These are phyloP conservation scores for Nasua narica DNA, from an alignment of 2,797 vertebrate genomes.

Conservation along the genomic window DNA sequence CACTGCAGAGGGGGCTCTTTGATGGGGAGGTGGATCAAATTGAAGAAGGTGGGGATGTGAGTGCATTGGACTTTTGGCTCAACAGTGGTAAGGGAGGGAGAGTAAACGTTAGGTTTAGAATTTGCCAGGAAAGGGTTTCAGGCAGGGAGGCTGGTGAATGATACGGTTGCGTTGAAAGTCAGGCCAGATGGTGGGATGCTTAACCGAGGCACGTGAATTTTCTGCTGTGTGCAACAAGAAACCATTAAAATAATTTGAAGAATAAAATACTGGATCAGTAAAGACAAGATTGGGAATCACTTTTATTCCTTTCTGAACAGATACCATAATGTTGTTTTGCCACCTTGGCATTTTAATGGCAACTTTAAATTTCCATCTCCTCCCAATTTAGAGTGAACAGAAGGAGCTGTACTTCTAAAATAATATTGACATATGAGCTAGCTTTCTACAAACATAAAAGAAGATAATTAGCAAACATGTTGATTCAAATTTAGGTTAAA, in stretches of 20 bases:
- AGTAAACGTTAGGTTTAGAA: neutral
- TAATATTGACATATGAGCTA: conserved; percentile 72
- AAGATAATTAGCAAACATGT: conserved; percentile 67
- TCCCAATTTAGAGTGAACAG: conserved; percentile 52
- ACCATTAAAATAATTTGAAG: neutral
- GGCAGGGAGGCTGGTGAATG: neutral
- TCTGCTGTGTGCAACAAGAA: neutral
- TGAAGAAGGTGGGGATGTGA: neutral
- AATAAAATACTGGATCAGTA: neutral
- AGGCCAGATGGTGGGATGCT: neutral
- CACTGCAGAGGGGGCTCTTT: neutral
- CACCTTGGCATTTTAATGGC: conserved; percentile 60
- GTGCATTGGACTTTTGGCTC: neutral
- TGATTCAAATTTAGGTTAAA: conserved; percentile 61
- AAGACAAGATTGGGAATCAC: neutral
- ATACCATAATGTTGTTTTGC: conserved; percentile 24
- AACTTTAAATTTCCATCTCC: conserved; percentile 40
- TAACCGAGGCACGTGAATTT: neutral
- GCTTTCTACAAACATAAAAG: conserved; percentile 62
- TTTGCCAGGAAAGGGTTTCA: neutral
- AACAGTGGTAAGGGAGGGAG: neutral
- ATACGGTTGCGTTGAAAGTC: neutral
- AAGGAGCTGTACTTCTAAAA: conserved; percentile 68
- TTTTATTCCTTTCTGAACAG: conserved; percentile 49
- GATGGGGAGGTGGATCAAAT: neutral